phyloP scores from a whole-genome alignment of 2,113 vertebrate genomes.

The Electrona antarctica region DNA sequence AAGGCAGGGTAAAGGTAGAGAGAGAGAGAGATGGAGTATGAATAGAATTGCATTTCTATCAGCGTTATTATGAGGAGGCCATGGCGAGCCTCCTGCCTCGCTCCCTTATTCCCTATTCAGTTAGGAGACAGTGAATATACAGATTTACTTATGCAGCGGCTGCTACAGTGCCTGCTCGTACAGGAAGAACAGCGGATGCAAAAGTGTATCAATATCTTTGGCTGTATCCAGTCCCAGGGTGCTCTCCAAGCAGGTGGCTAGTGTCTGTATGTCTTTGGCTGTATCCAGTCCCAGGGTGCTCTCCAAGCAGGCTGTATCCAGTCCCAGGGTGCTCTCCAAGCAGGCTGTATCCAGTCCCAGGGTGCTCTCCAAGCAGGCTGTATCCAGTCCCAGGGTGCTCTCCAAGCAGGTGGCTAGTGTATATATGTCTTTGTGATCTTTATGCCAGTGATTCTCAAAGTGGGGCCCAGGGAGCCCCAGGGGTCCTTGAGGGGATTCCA shows the following conservation, averaged over 20 bases:
- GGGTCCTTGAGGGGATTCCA: too few relatives aligned
- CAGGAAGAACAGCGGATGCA: constrained; percentile 39
- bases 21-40: constrained; percentile 33
- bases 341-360: constrained; percentile 36
- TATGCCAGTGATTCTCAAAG: constrained; percentile 12
- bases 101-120: constrained; percentile 45
- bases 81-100: constrained; percentile 29
- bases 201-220: constrained; percentile 52
- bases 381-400: constrained; percentile 38
- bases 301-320: too few relatives aligned
- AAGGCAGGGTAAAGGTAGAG: constrained; percentile 33
- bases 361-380: too few relatives aligned
- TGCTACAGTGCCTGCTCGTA: constrained; percentile 43
- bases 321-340: too few relatives aligned
- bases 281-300: too few relatives aligned
- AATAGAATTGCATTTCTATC: constrained; percentile 57
- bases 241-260: too few relatives aligned
- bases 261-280: constrained; percentile 58
- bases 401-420: constrained; percentile 46
- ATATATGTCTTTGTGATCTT: constrained; percentile 60
- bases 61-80: constrained; percentile 59
- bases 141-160: constrained; percentile 54
- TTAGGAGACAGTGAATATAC: constrained; percentile 23
- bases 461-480: too few relatives aligned
- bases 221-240: constrained; percentile 40